These are phyloP conservation scores for Xenopus borealis DNA, from an alignment of 2,113 vertebrate genomes.

Conservation along the genomic window DNA sequence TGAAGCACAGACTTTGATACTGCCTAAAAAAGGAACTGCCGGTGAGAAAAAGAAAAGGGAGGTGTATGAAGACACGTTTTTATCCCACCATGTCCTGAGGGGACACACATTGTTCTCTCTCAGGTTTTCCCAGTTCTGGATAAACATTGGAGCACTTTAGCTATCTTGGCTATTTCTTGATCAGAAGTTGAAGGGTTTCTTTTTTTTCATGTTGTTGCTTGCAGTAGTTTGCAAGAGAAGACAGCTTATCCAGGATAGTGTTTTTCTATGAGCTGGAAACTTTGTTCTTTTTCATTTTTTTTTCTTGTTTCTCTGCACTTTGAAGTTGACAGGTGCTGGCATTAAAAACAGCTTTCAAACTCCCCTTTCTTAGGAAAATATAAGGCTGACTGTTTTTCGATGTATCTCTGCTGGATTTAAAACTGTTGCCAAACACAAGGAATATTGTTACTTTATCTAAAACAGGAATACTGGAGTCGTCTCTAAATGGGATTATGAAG, in stretches of 20 bases:
- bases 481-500: slow-evolving; percentile 88
- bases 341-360: slow-evolving; percentile 10
- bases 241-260: slow-evolving; percentile 7
- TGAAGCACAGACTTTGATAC: slow-evolving; percentile 44
- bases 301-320: neutral
- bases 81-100: slow-evolving; percentile 39
- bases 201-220: slow-evolving; percentile 16
- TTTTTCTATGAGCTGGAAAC: slow-evolving; percentile 12
- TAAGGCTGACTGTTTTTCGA: slow-evolving; percentile 1
- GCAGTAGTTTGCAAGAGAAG: slow-evolving; percentile 44
- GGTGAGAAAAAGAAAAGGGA: slow-evolving; percentile 42
- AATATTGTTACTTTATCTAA: slow-evolving; percentile 16
- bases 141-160: slow-evolving; percentile 13
- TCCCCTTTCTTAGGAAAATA: neutral
- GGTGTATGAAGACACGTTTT: slow-evolving; percentile 42
- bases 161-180: slow-evolving; percentile 11
- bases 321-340: slow-evolving; percentile 77
- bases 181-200: neutral
- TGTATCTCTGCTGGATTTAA: slow-evolving; percentile 36
- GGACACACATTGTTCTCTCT: slow-evolving; percentile 32
- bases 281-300: slow-evolving; percentile 4
- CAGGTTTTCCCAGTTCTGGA: slow-evolving; percentile 34
- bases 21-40: slow-evolving; percentile 47
- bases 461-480: slow-evolving; percentile 60
- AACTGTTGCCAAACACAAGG: neutral